Evolutionary conservation across 2,113 vertebrate genomes (phyloP).

Genomic region (Dicerorhinus sumatrensis): DNA sequence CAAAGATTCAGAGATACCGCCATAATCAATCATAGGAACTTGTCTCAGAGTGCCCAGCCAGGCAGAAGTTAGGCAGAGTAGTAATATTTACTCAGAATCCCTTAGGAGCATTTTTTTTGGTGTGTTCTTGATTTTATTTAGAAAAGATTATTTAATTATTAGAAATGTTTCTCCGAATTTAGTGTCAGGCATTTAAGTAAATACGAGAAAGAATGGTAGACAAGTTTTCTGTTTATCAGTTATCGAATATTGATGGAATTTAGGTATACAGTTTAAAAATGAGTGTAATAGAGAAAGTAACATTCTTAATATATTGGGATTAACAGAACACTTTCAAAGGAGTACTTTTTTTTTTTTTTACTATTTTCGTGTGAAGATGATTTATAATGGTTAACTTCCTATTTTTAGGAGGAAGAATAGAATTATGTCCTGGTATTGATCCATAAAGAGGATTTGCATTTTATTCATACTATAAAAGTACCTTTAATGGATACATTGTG

Average conservation of each 20-base stretch:
- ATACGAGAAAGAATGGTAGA: slow-evolving; percentile 38
- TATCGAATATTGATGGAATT: slow-evolving; percentile 34
- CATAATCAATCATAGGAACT: slow-evolving; percentile 90
- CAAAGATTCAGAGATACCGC: slow-evolving; percentile 90
- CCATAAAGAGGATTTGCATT: slow-evolving; percentile 91
- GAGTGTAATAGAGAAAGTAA: slow-evolving; percentile 54
- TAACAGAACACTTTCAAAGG: slow-evolving; percentile 77
- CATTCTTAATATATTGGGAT: slow-evolving; percentile 62
- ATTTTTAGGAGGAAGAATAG: slow-evolving; percentile 86
- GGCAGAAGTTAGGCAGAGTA: slow-evolving; percentile 87
- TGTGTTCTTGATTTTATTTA: slow-evolving; percentile 72
- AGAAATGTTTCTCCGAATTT: slow-evolving; percentile 64
- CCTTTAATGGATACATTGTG: slow-evolving; percentile 89
- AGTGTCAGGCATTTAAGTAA: slow-evolving; percentile 60
- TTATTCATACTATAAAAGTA: slow-evolving; percentile 91
- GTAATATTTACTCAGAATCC: slow-evolving; percentile 72
- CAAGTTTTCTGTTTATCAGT: neutral
- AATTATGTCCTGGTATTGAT: slow-evolving; percentile 91
- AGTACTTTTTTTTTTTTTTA: slow-evolving; percentile 58
- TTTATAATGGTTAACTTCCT: slow-evolving; percentile 88
- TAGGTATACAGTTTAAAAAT: slow-evolving; percentile 59
- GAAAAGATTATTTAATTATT: slow-evolving; percentile 66
- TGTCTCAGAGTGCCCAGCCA: slow-evolving; percentile 87
- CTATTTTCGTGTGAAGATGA: slow-evolving; percentile 80
- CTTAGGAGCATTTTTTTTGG: slow-evolving; percentile 48